Percentiles rank a stretch among this genome's conserved stretches.
These are phyloP conservation scores for Trisateles emortualis DNA, from an alignment of 2,888 invertebrate species.

Conservation along the genomic window DNA sequence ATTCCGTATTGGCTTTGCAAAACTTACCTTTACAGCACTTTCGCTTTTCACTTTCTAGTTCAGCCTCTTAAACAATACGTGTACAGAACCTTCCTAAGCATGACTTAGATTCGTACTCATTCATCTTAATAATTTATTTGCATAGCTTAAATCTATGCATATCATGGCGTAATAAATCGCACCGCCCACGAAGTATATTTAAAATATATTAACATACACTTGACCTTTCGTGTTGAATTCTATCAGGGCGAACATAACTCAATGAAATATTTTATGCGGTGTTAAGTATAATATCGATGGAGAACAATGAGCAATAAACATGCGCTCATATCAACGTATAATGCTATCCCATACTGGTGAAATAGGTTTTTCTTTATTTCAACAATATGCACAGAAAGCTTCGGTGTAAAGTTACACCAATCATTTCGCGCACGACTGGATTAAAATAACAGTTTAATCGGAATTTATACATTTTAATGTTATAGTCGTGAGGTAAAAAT, in stretches of 20 bases:
- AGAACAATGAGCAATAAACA: conserved; percentile 84
- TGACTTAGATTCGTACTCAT: conserved; percentile 12
- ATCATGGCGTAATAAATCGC: conserved; percentile 39
- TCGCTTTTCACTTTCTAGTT: not conserved
- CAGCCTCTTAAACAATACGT: not conserved
- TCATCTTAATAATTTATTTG: conserved; percentile 37
- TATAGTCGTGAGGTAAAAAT: conserved; percentile 44
- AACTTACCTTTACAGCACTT: no score
- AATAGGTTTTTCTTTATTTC: conserved; percentile 72
- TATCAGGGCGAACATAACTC: conserved; percentile 65
- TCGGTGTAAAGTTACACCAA: conserved; percentile 55
- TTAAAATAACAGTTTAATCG: conserved; percentile 48
- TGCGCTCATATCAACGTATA: conserved; percentile 76
- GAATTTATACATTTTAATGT: conserved; percentile 47
- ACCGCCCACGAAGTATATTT: conserved; percentile 47
- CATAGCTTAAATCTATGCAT: conserved; percentile 32
- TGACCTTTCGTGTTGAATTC: conserved; percentile 67
- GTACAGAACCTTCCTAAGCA: not conserved
- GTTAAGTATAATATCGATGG: conserved; percentile 70
- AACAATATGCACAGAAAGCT: conserved; percentile 59
- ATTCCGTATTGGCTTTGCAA: no score
- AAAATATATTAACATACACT: conserved; percentile 54
- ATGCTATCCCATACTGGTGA: conserved; percentile 66
- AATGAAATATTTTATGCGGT: conserved; percentile 74
- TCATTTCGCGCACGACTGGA: conserved; percentile 58